Percentiles rank a stretch among this genome's conserved stretches.
These are phyloP conservation scores for Passer montanus DNA, from an alignment of 2,113 vertebrate genomes.

Conservation along the genomic window DNA sequence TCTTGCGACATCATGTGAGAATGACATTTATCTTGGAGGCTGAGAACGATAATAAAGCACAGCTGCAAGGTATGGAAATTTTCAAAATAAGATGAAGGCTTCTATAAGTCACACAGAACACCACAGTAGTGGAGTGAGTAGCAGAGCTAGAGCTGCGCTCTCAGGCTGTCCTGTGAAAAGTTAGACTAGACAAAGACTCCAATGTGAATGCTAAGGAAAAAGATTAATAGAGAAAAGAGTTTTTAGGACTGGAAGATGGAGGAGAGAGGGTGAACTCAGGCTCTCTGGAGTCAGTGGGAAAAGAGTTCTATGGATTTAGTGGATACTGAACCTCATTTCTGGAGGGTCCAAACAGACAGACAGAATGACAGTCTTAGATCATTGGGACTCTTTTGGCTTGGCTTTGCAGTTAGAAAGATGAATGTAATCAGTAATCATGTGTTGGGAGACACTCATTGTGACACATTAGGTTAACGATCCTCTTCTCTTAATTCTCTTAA, in stretches of 20 bases:
- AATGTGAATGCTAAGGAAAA: background rate
- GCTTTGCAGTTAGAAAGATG: background rate
- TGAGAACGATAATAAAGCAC: background rate
- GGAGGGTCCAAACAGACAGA: background rate
- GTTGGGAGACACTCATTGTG: background rate
- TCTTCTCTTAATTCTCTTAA: constrained; percentile 25
- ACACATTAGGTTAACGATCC: background rate
- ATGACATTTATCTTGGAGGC: background rate
- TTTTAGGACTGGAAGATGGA: background rate
- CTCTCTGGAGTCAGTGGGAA: background rate
- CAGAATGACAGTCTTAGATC: background rate
- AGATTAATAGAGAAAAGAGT: background rate
- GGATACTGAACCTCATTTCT: background rate
- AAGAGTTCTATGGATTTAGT: background rate
- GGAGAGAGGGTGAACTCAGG: background rate
- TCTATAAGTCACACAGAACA: background rate
- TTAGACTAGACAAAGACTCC: background rate
- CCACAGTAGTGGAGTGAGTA: background rate
- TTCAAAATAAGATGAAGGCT: background rate
- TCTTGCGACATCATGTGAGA: background rate
- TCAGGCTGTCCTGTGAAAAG: background rate
- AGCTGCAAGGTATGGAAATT: background rate
- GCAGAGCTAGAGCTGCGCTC: background rate
- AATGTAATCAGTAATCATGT: background rate
- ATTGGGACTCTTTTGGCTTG: background rate